Base-by-base conservation (phyloP, 23 tunicate genomes). In the Ciona savignyi region DNA sequence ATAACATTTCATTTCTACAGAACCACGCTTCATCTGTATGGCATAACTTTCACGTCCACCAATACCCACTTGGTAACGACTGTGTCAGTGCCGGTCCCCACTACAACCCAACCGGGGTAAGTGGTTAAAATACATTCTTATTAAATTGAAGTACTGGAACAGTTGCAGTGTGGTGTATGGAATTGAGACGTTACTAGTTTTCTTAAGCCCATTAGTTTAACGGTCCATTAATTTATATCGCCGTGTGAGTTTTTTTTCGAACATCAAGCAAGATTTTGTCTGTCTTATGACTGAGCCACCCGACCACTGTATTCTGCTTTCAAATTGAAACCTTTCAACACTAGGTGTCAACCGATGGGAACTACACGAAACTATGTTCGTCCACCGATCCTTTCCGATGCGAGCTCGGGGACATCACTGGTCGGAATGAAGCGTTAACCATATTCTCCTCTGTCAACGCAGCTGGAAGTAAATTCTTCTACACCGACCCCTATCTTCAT, bases 21-120 rank as follows among this genome's bases (percentile, higher is more conserved):
- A 15, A 42, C 15, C 56, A 42, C 56, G 9, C 15, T 9, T 9
- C 15, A 42, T 6, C 11, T 42, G 56, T 42, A 6, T 42, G 56
- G 56, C 96, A 89, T 62, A 89, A 89, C 82, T 89, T 35, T 71
- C 96, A 89, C 35, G 89, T 89, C 35, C 96, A 89, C 33, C 78
- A 29, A 20, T 70, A 74, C 33, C 85, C 85, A 22, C 78, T 83
- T 9, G 85, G 78, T 2, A 74, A 34, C 3, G 84, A 88, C 56
- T 88, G 96, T 34, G 86, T 71, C 21, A 88, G 96, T 67, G 74
- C 96, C 28, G 96, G 96, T 0, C 81, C 79, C 1, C 96, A 88
- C 33, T 88, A 72, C 80, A 83, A 88, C 68, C 96, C 96, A 15
- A 61, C 96, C 4, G 66, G 30, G 96, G 96, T 88, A 71, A 77